Evolutionary conservation across 1,140 invertebrate genomes (phyloP), one percentile per base, ranked within the genome.

Genomic region (Orussus abietinus): DNA sequence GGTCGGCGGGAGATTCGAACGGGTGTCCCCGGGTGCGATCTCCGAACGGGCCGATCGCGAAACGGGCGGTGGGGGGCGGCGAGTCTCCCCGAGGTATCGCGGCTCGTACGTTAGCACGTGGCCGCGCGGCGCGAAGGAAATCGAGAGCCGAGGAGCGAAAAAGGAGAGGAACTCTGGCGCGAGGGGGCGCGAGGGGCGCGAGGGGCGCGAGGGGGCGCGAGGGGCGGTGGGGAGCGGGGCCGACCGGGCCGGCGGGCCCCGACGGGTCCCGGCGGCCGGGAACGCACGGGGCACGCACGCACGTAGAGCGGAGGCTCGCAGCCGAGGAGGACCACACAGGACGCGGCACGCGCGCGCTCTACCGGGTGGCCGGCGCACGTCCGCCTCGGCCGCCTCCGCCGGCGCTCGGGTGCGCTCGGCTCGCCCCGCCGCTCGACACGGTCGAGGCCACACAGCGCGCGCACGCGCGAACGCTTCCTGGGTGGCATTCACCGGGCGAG

Each of bases 281-380:
- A 38, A 35, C 32, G 33, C 11, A 20, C 21, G 12, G 25, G 35
- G 26, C 38, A 18, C n/a, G 22, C 22, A 6, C 18, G 31, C 38
- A 7, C 29, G 32, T 44, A 35, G 21, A 33, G 37, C 38, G 22
- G 31, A 25, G 32, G 37, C 31, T 28, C 38, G 38, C 36, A 25
- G 26, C 50, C 32, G 38, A 34, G 29, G 38, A 39, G 53, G 71
- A 72, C 71, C 71, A 74, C 71, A 74, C 71, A 69, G 60, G 63
- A 67, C 49, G 69, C 68, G 71, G 71, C 71, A 72, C 71, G 71
- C 69, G 71, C 71, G 71, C 71, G 68, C 71, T 72, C 71, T 74
- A 72, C 64, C 71, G 71, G 71, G 69, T 74, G 68, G 69, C 69
- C 51, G 52, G 53, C 56, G 63, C 62, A 69, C 64, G 59, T 61